Evolutionary conservation across 2,888 invertebrate genomes (phyloP), one percentile per base, ranked within the genome.

Genomic region (Drosophila falleni): DNA sequence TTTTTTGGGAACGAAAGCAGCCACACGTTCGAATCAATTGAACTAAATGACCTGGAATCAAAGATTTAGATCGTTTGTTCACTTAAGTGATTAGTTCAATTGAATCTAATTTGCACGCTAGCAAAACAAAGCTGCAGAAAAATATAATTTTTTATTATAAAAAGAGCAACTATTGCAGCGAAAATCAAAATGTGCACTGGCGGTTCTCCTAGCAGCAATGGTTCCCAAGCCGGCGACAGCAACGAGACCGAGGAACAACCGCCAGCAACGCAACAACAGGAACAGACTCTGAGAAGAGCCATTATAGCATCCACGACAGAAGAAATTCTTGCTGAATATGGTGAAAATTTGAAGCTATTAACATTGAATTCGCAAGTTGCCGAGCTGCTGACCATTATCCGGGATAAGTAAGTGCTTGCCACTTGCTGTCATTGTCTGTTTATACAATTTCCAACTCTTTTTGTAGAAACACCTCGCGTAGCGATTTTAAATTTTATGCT

Each of bases 401-500:
- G 97, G 33, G 97, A 97, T 93, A 97, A 96, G 97, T 97, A 93
- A 94, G 94, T 90, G 63, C 23, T 15, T 33, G n/a, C 11, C 23
- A 29, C 9, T 26, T 13, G 29, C 0, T 39, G 29, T 23, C 47
- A 23, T 23, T 42, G 2, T 9, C 10, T 9, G 4, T 39, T 6
- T 16, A 9, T 9, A 4, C 0, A 42, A 16, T 42, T 1, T 37
- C 19, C 6, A 1, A 51, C 13, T 47, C 11, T 15, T 15, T 37
- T 10, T 31, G 29, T 91, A 99, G 99, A 92, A 97, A 96, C 85
- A 99, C 98, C 26, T 94, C 96, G 3, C 94, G 98, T 81, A 98
- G 97, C 93, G 99, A 99, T 93, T 99, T 99, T 92, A 98, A 99
- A 92, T 99, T 99, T 93, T 99, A 98, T 93, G 99, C 99, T 0